Evolutionary conservation across 2,113 vertebrate genomes (phyloP).

Genomic region (Alectura lathami): DNA sequence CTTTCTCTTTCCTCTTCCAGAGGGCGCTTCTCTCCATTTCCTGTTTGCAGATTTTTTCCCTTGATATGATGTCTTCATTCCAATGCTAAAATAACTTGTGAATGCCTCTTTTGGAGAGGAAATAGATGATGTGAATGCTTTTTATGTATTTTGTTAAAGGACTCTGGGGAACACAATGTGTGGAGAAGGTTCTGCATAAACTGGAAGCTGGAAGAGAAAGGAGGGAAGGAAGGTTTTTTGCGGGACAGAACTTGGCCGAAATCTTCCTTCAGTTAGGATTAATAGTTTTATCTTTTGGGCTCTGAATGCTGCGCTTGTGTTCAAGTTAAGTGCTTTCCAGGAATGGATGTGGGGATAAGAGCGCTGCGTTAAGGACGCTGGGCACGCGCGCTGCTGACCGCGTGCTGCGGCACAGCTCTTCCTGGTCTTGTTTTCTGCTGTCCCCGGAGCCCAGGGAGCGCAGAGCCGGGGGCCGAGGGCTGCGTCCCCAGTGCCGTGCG

Average conservation of each 20-base stretch:
- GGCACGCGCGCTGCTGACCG: fast-evolving
- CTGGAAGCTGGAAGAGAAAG: conserved; percentile 19
- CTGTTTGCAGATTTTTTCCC: conserved; percentile 20
- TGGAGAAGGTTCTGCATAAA: background rate
- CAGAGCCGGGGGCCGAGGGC: background rate
- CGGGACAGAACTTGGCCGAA: background rate
- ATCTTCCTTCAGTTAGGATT: conserved; percentile 4
- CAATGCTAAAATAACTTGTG: background rate
- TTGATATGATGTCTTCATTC: conserved; percentile 35
- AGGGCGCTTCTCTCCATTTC: conserved; percentile 32
- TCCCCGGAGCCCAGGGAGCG: background rate
- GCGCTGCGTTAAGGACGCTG: background rate
- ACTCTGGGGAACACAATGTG: background rate
- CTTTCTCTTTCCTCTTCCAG: conserved; percentile 26
- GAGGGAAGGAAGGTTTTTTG: background rate
- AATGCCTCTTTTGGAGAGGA: background rate
- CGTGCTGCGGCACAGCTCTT: too few species aligned
- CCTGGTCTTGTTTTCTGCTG: background rate
- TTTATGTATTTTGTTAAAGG: conserved; percentile 6
- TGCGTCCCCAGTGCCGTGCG: fast-evolving
- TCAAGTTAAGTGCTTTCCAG: conserved; percentile 30
- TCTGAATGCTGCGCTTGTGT: conserved; percentile 42
- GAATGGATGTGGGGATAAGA: conserved; percentile 12
- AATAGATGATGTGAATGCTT: conserved; percentile 11
- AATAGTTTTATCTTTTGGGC: conserved; percentile 21